Evolutionary conservation across 2,113 vertebrate species (phyloP).

Genomic region (Datnioides undecimradiatus): DNA sequence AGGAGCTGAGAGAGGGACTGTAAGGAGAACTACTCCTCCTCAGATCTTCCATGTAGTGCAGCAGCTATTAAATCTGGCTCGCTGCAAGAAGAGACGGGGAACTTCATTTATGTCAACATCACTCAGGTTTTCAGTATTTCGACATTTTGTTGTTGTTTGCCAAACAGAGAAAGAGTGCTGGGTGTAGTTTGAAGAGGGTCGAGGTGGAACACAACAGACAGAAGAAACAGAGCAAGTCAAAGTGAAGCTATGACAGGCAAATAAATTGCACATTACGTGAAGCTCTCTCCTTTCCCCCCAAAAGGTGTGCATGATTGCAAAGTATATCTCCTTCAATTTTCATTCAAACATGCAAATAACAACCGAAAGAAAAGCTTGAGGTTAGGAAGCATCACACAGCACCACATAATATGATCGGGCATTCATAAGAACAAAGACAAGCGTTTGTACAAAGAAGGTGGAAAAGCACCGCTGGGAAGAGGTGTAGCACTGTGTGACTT

Average conservation of each 20-base stretch:
- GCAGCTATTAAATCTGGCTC: conserved; percentile 67
- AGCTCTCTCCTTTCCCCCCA: background rate
- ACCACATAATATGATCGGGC: background rate
- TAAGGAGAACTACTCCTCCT: conserved; percentile 17
- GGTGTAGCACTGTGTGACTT: conserved; percentile 55
- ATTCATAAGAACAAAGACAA: conserved; percentile 35
- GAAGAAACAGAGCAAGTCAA: conserved; percentile 28
- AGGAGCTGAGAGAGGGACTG: conserved; percentile 12
- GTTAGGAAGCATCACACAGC: background rate
- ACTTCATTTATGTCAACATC: conserved; percentile 71
- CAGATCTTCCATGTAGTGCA: conserved; percentile 41
- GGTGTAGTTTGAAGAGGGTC: conserved; percentile 33
- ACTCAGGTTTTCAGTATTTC: conserved; percentile 65
- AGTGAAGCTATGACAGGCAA: conserved; percentile 27
- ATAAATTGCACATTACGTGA: conserved; percentile 4
- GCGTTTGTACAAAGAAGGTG: conserved; percentile 2
- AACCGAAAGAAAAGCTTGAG: background rate
- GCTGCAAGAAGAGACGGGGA: conserved; percentile 57
- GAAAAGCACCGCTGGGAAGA: conserved; percentile 18
- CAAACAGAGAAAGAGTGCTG: conserved; percentile 50
- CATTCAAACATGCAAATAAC: conserved; percentile 12
- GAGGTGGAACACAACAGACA: conserved; percentile 18
- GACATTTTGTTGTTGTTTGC: conserved; percentile 68
- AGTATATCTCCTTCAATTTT: background rate
- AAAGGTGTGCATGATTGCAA: conserved; percentile 11